These are phyloP conservation scores for Dallia pectoralis DNA, from an alignment of 2,797 vertebrate genomes.

Conservation along the genomic window DNA sequence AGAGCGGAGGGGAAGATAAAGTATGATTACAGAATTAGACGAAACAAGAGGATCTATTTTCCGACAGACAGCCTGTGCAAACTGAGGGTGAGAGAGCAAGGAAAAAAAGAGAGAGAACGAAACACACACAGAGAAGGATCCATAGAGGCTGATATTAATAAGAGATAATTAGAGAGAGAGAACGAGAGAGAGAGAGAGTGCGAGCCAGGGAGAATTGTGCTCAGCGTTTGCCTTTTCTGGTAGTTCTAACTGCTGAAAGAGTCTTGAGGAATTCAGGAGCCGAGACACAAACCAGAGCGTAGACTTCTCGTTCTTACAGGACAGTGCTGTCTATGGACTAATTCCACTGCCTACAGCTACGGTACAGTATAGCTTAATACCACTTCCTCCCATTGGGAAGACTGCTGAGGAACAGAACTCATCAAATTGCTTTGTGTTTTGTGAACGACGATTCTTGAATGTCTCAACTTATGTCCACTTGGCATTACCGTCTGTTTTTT, in stretches of 20 bases:
- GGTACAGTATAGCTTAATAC: constrained; percentile 56
- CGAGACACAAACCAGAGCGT: constrained; percentile 78
- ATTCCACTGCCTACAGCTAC: constrained; percentile 53
- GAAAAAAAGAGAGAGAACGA: not conserved
- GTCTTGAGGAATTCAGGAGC: constrained; percentile 77
- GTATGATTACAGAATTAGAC: not conserved
- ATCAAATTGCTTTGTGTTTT: constrained; percentile 29
- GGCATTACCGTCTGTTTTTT: not conserved
- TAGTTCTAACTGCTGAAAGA: constrained; percentile 84
- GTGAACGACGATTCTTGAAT: constrained; percentile 17
- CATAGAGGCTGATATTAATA: not conserved
- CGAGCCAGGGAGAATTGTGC: constrained; percentile 27
- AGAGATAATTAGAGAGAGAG: constrained; percentile 24
- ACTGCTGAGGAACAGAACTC: constrained; percentile 21
- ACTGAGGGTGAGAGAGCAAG: not conserved
- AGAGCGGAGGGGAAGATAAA: constrained; percentile 6
- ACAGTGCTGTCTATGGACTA: constrained; percentile 75
- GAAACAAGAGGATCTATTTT: not conserved
- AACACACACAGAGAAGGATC: too few relatives aligned
- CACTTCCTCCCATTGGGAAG: constrained; percentile 10
- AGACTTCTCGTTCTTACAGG: constrained; percentile 65
- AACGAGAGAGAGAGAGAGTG: constrained; percentile 31
- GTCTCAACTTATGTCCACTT: constrained; percentile 24
- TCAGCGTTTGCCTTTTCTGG: constrained; percentile 91
- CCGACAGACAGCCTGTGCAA: not conserved